These are phyloP conservation scores for Pseudorectes ferrugineus DNA, from an alignment of 2,113 vertebrate genomes.

Conservation along the genomic window DNA sequence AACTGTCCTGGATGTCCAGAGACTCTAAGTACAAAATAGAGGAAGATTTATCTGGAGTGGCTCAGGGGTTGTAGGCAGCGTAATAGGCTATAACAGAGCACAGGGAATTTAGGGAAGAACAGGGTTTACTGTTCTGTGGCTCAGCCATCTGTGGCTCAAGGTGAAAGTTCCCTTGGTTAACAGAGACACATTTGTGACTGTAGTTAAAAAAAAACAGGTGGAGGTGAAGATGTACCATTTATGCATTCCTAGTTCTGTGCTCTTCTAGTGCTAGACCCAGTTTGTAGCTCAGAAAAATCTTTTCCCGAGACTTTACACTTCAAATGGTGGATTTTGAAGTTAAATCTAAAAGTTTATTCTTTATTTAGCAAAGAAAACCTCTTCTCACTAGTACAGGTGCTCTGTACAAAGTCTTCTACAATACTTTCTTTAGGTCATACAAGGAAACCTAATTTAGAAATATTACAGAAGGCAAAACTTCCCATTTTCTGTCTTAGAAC, in stretches of 20 bases:
- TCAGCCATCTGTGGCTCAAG: neutral
- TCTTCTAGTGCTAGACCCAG: neutral
- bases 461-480: slow-evolving; percentile 2
- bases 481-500: neutral
- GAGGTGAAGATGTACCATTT: neutral
- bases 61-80: neutral
- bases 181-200: neutral
- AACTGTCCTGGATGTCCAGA: neutral
- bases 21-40: neutral
- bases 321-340: neutral
- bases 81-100: neutral
- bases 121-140: neutral
- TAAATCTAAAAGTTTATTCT: neutral
- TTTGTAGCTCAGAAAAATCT: neutral
- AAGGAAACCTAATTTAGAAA: slow-evolving; percentile 26
- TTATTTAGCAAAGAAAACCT: neutral
- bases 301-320: neutral
- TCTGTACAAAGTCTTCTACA: neutral
- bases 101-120: neutral
- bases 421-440: neutral
- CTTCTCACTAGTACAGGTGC: neutral
- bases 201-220: neutral
- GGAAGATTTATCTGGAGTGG: slow-evolving; percentile 25
- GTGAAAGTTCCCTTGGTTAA: neutral
- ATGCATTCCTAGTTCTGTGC: neutral